A percentile compares a stretch with the other conserved stretches of the same genome.
phyloP scores from a whole-genome alignment of 2,888 invertebrate species.

The Himalopsyche anomala region DNA sequence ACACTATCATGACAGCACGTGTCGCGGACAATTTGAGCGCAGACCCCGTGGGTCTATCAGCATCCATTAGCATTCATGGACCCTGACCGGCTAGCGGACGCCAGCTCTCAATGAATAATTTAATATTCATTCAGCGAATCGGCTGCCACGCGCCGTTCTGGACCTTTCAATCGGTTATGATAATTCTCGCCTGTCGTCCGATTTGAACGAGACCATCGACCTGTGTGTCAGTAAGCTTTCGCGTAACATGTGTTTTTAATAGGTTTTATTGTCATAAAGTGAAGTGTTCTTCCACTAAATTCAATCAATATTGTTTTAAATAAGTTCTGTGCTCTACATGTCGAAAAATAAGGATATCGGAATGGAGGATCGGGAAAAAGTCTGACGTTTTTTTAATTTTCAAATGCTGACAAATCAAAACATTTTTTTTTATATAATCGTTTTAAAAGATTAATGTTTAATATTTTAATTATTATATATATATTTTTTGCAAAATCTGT shows the following conservation, averaged over 20 bases:
- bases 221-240: conserved; percentile 24
- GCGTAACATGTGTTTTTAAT: background rate
- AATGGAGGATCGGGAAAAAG: no score
- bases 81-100: conserved; percentile 47
- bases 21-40: conserved; percentile 54
- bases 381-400: no score
- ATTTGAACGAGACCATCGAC: conserved; percentile 37
- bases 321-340: background rate
- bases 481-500: no score
- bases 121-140: conserved; percentile 59
- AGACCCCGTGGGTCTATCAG: conserved; percentile 39
- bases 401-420: no score
- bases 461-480: no score
- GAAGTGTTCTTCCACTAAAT: background rate
- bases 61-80: conserved; percentile 57
- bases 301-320: background rate
- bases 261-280: background rate
- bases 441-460: no score
- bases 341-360: no score
- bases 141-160: conserved; percentile 25
- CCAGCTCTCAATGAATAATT: conserved; percentile 56
- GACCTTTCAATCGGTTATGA: conserved; percentile 53
- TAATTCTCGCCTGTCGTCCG: conserved; percentile 55
- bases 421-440: no score
- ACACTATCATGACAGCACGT: conserved; percentile 43